phyloP scores from a whole-genome alignment of 2,888 invertebrate genomes.

The Chymomyza procnemis region DNA sequence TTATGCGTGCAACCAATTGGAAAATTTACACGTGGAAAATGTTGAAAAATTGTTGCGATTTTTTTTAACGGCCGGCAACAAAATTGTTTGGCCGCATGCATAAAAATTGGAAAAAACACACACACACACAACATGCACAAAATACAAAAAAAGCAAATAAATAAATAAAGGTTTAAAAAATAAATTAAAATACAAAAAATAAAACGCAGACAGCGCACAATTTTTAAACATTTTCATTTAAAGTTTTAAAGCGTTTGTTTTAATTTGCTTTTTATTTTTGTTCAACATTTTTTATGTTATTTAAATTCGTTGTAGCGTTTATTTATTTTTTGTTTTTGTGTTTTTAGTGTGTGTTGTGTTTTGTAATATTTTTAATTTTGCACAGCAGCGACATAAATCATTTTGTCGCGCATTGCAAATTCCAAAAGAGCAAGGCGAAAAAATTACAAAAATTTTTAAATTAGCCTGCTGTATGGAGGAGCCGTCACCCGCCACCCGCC shows the following conservation, averaged over 20 bases:
- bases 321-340: conserved; percentile 29
- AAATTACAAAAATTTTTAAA: conserved; percentile 74
- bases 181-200: conserved; percentile 1
- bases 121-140: too few species aligned
- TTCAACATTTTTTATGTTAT: conserved; percentile 57
- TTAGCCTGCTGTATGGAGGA: conserved; percentile 61
- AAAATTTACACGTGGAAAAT: conserved; percentile 77
- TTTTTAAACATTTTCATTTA: conserved; percentile 65
- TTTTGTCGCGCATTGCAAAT: conserved; percentile 76
- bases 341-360: conserved; percentile 10
- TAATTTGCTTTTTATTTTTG: conserved; percentile 15
- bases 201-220: conserved; percentile 17
- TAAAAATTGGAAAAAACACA: conserved; percentile 54
- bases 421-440: conserved; percentile 73
- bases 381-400: conserved; percentile 75
- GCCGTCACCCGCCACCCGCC: conserved; percentile 4
- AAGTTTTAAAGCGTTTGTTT: conserved; percentile 34
- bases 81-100: conserved; percentile 58
- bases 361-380: conserved; percentile 72
- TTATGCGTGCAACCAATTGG: conserved; percentile 73
- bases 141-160: too few species aligned
- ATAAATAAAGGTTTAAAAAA: conserved; percentile 2
- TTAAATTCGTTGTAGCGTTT: conserved; percentile 60
- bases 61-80: conserved; percentile 31
- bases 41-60: conserved; percentile 77